These are phyloP conservation scores for Drosophila buzzatii DNA, from an alignment of 2,888 invertebrate species.

Conservation along the genomic window DNA sequence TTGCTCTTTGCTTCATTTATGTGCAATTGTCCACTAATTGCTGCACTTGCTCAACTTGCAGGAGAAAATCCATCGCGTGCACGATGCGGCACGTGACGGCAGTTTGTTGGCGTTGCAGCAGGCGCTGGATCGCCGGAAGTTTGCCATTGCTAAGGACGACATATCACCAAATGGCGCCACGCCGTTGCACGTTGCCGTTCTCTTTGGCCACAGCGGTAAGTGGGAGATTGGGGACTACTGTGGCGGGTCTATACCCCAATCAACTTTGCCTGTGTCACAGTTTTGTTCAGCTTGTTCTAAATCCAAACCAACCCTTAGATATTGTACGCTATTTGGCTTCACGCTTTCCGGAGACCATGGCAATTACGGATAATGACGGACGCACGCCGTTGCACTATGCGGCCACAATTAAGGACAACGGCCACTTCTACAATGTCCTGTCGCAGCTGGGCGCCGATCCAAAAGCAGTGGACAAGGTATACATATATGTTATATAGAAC, in stretches of 20 bases:
- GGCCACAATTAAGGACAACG: constrained; percentile 93
- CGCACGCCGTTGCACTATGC: constrained; percentile 96
- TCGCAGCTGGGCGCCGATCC: constrained; percentile 94
- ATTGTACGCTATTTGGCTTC: constrained; percentile 88
- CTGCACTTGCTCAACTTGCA: constrained; percentile 81
- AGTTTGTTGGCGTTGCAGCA: constrained; percentile 93
- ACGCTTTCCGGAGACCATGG: constrained; percentile 94
- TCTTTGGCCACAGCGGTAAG: constrained; percentile 92
- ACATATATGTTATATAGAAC: background rate
- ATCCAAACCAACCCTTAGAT: constrained; percentile 60
- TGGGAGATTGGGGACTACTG: background rate
- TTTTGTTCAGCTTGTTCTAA: constrained; percentile 11
- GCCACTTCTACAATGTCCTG: constrained; percentile 94
- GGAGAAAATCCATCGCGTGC: constrained; percentile 96
- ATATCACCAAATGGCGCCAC: constrained; percentile 93
- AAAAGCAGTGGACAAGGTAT: constrained; percentile 92
- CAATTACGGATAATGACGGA: constrained; percentile 91
- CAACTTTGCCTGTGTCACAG: background rate
- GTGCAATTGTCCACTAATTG: constrained; percentile 47
- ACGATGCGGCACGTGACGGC: constrained; percentile 93
- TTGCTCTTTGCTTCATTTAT: background rate
- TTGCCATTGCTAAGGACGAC: constrained; percentile 94
- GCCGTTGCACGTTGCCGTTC: constrained; percentile 93
- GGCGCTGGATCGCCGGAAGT: constrained; percentile 94
- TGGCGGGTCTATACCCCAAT: background rate